A percentile compares a stretch with the other conserved stretches of the same genome.
phyloP scores from a whole-genome alignment of 2,113 vertebrate genomes.

The Sapajus apella region DNA sequence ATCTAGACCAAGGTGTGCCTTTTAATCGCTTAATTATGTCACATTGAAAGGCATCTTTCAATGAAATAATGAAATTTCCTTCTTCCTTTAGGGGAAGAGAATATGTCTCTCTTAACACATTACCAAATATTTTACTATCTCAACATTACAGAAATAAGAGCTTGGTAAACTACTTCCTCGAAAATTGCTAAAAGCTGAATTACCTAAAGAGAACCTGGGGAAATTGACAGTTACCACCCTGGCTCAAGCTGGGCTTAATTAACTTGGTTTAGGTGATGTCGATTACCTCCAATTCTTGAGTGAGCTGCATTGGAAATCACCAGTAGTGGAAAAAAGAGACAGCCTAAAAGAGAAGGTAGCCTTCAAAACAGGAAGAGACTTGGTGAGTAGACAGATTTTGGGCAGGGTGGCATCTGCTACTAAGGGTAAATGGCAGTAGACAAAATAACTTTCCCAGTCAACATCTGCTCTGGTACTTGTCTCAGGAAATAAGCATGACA shows the following conservation, averaged over 20 bases:
- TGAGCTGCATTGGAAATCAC: background rate
- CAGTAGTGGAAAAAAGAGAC: background rate
- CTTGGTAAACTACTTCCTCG: conserved; percentile 33
- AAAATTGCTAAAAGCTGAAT: background rate
- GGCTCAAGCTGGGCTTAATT: background rate
- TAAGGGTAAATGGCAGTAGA: background rate
- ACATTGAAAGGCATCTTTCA: background rate
- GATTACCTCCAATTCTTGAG: background rate
- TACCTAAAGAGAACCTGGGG: background rate
- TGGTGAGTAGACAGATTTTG: background rate
- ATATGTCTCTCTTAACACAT: background rate
- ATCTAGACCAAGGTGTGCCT: background rate
- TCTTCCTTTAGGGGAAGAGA: background rate
- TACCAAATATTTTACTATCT: background rate
- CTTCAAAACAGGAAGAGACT: background rate
- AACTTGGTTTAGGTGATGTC: background rate
- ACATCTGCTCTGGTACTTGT: background rate
- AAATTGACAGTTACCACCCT: background rate
- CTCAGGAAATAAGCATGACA: background rate
- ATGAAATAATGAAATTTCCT: background rate
- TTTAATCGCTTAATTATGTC: background rate
- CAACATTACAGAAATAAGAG: background rate
- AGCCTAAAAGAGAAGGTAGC: background rate
- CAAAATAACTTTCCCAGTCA: background rate
- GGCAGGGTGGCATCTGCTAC: background rate